Percentiles rank a stretch among this genome's conserved stretches.
Evolutionary conservation across 2,113 vertebrate species (phyloP).

Genomic region (Calidris pygmaea): DNA sequence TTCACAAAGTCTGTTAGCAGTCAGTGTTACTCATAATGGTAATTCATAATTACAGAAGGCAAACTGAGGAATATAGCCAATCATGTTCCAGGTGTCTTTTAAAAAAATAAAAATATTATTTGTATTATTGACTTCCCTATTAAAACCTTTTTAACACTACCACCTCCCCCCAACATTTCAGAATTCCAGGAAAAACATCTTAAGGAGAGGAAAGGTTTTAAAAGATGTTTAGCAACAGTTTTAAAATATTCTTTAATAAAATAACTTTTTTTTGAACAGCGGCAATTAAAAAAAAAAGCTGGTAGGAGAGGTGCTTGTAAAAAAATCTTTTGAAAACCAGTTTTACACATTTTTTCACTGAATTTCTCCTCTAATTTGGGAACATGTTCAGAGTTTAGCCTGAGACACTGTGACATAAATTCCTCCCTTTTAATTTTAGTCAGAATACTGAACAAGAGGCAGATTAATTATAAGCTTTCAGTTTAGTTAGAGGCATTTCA

Average conservation of each 20-base stretch:
- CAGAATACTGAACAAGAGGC: not conserved
- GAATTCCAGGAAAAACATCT: not conserved
- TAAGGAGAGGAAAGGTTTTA: not conserved
- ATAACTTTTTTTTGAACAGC: not conserved
- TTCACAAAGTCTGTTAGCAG: not conserved
- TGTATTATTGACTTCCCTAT: not conserved
- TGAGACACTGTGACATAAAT: not conserved
- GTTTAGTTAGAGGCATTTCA: not conserved
- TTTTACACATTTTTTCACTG: not conserved
- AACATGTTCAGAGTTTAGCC: not conserved
- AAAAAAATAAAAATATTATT: not conserved
- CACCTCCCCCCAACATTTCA: accelerated
- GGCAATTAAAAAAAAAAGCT: not conserved
- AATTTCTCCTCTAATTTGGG: not conserved
- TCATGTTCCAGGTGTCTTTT: not conserved
- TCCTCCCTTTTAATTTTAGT: constrained; percentile 9
- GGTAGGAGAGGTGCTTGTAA: not conserved
- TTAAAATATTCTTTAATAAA: not conserved
- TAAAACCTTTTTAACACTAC: not conserved
- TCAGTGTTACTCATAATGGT: not conserved
- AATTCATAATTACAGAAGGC: not conserved
- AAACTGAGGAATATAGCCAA: not conserved
- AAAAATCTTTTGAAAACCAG: not conserved
- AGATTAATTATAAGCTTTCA: not conserved
- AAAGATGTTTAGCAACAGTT: not conserved